A percentile compares a stretch with the other conserved stretches of the same genome.
phyloP scores from a whole-genome alignment of 1,140 invertebrate genomes.

The Drosophila punjabiensis region DNA sequence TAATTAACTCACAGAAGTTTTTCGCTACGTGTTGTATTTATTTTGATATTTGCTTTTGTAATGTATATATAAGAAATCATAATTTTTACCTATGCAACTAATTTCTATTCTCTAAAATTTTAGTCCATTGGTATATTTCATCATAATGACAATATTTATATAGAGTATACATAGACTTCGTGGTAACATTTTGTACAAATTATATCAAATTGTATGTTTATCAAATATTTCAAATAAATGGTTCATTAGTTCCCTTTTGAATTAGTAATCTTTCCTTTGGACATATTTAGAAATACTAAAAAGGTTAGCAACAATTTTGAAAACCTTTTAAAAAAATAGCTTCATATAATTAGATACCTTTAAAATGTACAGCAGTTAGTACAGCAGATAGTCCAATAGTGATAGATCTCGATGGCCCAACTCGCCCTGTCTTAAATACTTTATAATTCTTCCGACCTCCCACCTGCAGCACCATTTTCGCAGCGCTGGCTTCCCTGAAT shows the following conservation, averaged over 20 bases:
- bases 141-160: not conserved
- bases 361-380: constrained; percentile 13
- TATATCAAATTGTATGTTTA: not conserved
- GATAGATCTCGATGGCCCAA: constrained; percentile 4
- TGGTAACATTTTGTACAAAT: not conserved
- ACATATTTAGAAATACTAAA: not conserved
- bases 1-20: not conserved
- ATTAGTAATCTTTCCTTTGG: not conserved
- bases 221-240: not conserved
- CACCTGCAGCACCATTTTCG: constrained; percentile 60
- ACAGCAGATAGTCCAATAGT: not conserved
- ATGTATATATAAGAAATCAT: not conserved
- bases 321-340: not conserved
- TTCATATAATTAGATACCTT: not conserved
- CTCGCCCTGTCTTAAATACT: not conserved
- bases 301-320: not conserved
- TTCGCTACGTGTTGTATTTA: not conserved
- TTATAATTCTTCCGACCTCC: constrained; percentile 18
- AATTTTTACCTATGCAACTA: too few relatives aligned
- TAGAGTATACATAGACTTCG: too few relatives aligned
- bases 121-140: not conserved
- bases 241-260: not conserved
- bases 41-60: not conserved
- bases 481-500: constrained; percentile 47
- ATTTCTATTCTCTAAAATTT: not conserved